Base-by-base conservation (phyloP, 2,797 vertebrate species). In the Varecia variegata region DNA sequence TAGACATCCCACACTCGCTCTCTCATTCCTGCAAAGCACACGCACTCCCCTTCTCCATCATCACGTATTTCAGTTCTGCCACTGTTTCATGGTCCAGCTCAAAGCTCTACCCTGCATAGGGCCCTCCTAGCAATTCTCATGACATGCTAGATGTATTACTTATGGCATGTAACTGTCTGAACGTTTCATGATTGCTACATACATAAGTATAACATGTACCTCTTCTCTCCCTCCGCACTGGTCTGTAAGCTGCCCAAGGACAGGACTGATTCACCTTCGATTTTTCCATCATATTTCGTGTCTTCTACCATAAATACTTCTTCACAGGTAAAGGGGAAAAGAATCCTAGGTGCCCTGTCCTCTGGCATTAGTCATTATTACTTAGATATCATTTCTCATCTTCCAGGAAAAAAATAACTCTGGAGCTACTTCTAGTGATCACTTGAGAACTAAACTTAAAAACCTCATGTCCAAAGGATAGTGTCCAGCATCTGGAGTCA, bases 391-490 rank as follows among this genome's bases (percentile, higher is more conserved):
- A 50, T 93, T 94, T 80, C 58, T 91, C 73, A 90, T 73, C 17
- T 93, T 94, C 68, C 20, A 93, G 79, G 56, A 95, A 74, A 47
- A 93, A 97, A 97, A 95, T 60, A 88, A 91, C 40, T 60, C 30
- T 5, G 54, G 32, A 84, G 52, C 50, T 93, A 79, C 71, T 86
- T 88, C 58, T 81, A 83, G 60, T 23, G 23, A 88, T 23, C 18
- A 97, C 56, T 32, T n/a, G 58, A 96, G 45, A 87, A 90, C 23
- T 84, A 50, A 89, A 54, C 20, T 60, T 86, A 40, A 88, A 94
- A 86, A 58, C 17, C 7, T 79, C 15, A 21, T 38, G 11, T 73
- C 20, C 62, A 88, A 17, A 73, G 67, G 32, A 40, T 8, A 58
- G 14, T 40, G 25, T 2, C 40, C 43, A 60, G 60, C 7, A 8